A percentile compares a stretch with the other conserved stretches of the same genome.
phyloP scores from a whole-genome alignment of 2,113 vertebrate species.

The Numida meleagris region DNA sequence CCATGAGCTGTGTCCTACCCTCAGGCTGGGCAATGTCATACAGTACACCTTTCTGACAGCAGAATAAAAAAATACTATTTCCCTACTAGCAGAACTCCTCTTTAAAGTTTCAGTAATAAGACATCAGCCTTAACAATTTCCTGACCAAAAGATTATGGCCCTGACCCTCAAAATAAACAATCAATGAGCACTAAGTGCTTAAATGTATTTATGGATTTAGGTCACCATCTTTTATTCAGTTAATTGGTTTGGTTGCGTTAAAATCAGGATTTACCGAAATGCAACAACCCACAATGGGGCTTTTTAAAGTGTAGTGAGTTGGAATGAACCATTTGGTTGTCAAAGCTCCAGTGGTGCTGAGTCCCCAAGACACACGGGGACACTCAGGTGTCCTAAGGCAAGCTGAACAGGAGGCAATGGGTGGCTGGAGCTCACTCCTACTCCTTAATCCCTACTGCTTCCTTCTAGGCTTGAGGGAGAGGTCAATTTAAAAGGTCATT shows the following conservation, averaged over 20 bases:
- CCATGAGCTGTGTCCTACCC: background rate
- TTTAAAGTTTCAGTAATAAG: background rate
- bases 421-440: background rate
- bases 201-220: background rate
- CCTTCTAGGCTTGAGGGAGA: background rate
- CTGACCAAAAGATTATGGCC: background rate
- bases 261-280: background rate
- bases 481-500: background rate
- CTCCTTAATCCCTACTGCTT: background rate
- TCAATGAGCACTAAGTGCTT: background rate
- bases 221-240: background rate
- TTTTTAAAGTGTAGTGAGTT: background rate
- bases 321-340: background rate
- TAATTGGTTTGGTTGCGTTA: background rate
- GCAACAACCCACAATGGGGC: background rate
- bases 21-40: background rate
- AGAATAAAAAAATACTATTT: background rate
- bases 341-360: background rate
- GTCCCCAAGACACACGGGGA: rapidly evolving
- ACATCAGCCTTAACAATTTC: background rate
- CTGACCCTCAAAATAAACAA: background rate
- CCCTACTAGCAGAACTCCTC: background rate
- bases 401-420: background rate
- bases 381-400: background rate
- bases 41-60: background rate